Evolutionary conservation across 2,888 invertebrate genomes (phyloP).

Genomic region (Acrobasis repandana): DNA sequence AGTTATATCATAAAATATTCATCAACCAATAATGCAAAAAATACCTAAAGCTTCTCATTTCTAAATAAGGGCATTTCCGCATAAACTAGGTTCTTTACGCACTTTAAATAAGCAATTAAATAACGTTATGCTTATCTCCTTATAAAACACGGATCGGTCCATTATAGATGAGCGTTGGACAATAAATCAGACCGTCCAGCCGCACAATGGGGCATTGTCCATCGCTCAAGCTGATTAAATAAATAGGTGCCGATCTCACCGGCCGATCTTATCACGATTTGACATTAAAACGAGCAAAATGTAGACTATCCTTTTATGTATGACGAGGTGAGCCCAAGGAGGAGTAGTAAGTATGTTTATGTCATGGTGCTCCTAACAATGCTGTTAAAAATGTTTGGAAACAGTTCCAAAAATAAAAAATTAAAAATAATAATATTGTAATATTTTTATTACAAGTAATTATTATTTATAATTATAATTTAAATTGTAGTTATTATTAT

Average conservation of each 20-base stretch:
- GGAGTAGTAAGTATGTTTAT: neutral
- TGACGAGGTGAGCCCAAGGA: constrained; percentile 4
- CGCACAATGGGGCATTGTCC: constrained; percentile 80
- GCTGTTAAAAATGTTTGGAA: too few relatives aligned
- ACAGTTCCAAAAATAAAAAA: too few relatives aligned
- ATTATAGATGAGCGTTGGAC: constrained; percentile 60
- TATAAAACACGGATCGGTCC: constrained; percentile 49
- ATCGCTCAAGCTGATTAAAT: constrained; percentile 79
- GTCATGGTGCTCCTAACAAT: too few relatives aligned
- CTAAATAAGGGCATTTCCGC: constrained; percentile 5
- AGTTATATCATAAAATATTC: constrained; percentile 47
- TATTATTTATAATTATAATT: too few relatives aligned
- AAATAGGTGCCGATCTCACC: constrained; percentile 76
- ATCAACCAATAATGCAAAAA: neutral
- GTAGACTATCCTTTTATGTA: constrained; percentile 25
- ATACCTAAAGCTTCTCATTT: neutral
- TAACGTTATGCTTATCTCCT: constrained; percentile 47
- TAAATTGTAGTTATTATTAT: too few relatives aligned
- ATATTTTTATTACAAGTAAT: too few relatives aligned
- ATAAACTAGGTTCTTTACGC: neutral
- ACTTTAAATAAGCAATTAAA: constrained; percentile 44
- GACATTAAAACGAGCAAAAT: constrained; percentile 64
- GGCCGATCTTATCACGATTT: constrained; percentile 70
- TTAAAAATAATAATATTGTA: too few relatives aligned
- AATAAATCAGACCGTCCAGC: constrained; percentile 66